Conservation (phyloP, 2,797 vertebrate genomes). For the Microctenopoma stevenorrisi region DNA sequence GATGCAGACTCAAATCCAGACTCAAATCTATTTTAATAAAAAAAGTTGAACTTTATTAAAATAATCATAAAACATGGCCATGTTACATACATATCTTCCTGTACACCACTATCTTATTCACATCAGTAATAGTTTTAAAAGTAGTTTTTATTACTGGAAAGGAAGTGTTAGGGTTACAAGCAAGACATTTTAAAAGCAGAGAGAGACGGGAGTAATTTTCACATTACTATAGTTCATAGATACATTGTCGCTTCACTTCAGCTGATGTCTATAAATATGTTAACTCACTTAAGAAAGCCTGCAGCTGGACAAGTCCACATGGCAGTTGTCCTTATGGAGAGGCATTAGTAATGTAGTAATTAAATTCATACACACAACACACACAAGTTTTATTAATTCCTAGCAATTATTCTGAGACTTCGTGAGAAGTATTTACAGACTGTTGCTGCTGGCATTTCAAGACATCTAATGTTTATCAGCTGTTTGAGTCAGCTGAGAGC, state of each 20-base stretch:
- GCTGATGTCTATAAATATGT: slow-evolving; percentile 67
- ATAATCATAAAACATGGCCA: slow-evolving; percentile 73
- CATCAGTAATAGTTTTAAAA: slow-evolving; percentile 75
- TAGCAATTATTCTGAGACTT: slow-evolving; percentile 10
- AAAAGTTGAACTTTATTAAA: slow-evolving; percentile 81
- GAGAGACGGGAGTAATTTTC: slow-evolving; percentile 67
- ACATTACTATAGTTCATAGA: slow-evolving; percentile 76
- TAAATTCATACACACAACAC: slow-evolving; percentile 57
- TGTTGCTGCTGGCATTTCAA: slow-evolving; percentile 13
- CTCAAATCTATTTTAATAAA: slow-evolving; percentile 52
- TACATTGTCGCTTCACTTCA: slow-evolving; percentile 62
- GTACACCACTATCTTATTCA: slow-evolving; percentile 80
- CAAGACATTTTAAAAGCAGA: slow-evolving; percentile 50
- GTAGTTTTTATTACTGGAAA: slow-evolving; percentile 53
- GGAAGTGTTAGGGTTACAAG: slow-evolving; percentile 43
- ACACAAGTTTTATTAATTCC: slow-evolving; percentile 35
- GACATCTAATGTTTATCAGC: slow-evolving; percentile 14
- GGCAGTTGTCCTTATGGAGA: slow-evolving; percentile 4
- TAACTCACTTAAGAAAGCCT: slow-evolving; percentile 38
- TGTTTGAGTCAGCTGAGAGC: slow-evolving; percentile 15
- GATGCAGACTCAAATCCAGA: not conserved
- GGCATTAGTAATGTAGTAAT: slow-evolving; percentile 22
- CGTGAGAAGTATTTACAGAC: slow-evolving; percentile 28
- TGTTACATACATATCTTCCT: slow-evolving; percentile 77
- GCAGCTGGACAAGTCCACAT: slow-evolving; percentile 21